Conservation (phyloP, 2,113 vertebrate genomes). For the Poicephalus gulielmi region DNA sequence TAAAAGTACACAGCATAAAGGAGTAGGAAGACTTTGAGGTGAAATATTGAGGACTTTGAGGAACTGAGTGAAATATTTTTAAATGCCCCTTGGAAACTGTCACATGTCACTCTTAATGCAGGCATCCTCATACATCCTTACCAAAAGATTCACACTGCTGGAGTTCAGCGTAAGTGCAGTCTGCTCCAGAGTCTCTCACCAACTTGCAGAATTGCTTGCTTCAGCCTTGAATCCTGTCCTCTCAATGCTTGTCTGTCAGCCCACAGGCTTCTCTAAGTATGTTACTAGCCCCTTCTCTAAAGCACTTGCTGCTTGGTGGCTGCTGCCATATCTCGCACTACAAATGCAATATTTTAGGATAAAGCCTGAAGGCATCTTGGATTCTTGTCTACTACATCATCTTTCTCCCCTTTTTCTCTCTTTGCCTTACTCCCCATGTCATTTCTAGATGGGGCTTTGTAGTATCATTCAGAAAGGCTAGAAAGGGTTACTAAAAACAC, state of each 20-base stretch:
- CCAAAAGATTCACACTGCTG: not conserved
- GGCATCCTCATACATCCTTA: accelerated
- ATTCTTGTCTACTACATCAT: not conserved
- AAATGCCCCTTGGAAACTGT: not conserved
- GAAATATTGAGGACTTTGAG: not conserved
- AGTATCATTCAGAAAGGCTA: not conserved
- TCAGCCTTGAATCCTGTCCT: not conserved
- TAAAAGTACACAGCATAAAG: not conserved
- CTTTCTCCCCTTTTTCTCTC: not conserved
- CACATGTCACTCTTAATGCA: accelerated
- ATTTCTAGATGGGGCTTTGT: not conserved
- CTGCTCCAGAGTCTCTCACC: not conserved
- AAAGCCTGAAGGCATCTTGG: not conserved
- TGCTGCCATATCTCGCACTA: accelerated
- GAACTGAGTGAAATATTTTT: not conserved
- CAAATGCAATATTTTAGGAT: not conserved
- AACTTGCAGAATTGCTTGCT: not conserved
- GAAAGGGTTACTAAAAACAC: not conserved
- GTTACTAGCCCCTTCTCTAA: not conserved
- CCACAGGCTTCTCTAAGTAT: not conserved
- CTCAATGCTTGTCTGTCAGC: accelerated
- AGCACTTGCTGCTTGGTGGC: not conserved
- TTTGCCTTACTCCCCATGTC: not conserved
- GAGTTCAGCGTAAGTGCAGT: accelerated
- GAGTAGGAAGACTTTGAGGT: not conserved